Conservation (phyloP, 2,113 vertebrate species). For the Aptenodytes patagonicus region DNA sequence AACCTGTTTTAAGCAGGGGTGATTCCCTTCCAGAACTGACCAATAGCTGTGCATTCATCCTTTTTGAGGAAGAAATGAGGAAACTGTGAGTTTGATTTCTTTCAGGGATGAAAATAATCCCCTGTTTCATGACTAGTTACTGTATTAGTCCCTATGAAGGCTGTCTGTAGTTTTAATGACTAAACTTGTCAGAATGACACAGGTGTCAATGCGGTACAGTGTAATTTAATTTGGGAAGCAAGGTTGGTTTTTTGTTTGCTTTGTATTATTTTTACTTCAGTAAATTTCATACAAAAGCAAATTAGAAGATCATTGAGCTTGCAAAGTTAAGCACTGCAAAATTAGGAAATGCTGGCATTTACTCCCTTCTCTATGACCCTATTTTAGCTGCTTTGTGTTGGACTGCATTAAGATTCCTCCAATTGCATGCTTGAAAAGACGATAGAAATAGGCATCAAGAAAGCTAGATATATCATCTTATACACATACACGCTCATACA, state of each 20-base stretch:
- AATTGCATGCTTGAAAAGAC: neutral
- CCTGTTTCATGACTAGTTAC: neutral
- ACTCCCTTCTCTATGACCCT: neutral
- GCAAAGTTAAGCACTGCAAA: neutral
- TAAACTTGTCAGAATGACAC: neutral
- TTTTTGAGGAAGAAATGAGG: neutral
- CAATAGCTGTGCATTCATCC: accelerated
- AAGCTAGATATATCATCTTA: neutral
- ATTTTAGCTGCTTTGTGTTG: neutral
- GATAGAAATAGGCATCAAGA: neutral
- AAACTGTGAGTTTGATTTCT: accelerated
- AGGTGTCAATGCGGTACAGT: neutral
- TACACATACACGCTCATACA: neutral
- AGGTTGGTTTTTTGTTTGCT: accelerated
- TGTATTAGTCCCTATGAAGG: neutral
- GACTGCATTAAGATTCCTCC: neutral
- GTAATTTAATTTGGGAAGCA: neutral
- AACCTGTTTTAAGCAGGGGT: accelerated
- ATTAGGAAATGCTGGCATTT: neutral
- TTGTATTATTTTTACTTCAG: neutral
- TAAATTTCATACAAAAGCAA: neutral
- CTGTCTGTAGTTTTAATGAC: neutral
- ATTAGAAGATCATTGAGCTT: neutral
- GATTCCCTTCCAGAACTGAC: neutral
- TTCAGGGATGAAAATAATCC: neutral